phyloP scores from a whole-genome alignment of 2,888 invertebrate species.

The Blera fallax region DNA sequence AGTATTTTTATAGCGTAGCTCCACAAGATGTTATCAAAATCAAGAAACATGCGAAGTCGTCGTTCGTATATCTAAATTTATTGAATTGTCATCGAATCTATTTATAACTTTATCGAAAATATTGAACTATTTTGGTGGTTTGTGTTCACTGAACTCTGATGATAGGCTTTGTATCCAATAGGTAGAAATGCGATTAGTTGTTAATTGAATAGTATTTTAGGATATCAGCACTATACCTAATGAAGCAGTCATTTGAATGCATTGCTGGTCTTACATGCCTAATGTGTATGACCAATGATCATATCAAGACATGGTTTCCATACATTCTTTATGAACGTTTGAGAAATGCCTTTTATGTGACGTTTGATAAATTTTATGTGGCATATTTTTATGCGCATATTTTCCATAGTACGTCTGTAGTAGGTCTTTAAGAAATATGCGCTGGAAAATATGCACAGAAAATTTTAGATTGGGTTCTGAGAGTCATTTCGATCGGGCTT shows the following conservation, averaged over 20 bases:
- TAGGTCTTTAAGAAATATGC: no score
- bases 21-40: background rate
- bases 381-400: no score
- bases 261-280: background rate
- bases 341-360: no score
- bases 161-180: background rate
- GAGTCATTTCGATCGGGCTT: no score
- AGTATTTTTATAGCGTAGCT: background rate
- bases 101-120: background rate
- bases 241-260: background rate
- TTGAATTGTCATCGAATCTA: constrained; percentile 8
- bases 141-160: background rate
- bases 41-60: background rate
- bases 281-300: no score
- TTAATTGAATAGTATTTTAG: background rate
- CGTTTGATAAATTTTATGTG: no score
- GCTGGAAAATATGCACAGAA: no score
- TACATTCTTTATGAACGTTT: no score
- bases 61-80: background rate
- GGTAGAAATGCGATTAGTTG: background rate
- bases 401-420: no score
- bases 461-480: no score
- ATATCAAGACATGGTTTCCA: no score
- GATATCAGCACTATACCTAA: background rate
- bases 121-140: background rate